phyloP scores from a whole-genome alignment of 2,797 vertebrate species.

The Cryptoprocta ferox region DNA sequence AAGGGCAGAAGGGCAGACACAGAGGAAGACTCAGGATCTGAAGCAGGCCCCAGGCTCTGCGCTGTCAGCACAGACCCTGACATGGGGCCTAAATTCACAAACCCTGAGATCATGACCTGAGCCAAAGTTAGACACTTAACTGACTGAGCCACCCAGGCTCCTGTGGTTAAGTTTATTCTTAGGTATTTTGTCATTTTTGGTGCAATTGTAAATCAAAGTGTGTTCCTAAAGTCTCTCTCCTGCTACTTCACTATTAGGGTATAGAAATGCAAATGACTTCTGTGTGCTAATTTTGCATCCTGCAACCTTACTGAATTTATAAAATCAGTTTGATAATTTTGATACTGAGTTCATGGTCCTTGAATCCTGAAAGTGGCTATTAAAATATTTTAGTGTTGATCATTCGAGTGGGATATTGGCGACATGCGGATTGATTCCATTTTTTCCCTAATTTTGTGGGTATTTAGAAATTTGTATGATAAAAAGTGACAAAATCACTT shows the following conservation, averaged over 20 bases:
- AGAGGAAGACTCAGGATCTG: too few relatives aligned
- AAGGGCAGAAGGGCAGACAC: too few relatives aligned
- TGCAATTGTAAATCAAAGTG: not conserved
- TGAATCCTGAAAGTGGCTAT: not conserved
- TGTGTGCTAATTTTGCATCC: not conserved
- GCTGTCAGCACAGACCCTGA: too few relatives aligned
- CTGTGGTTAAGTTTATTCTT: not conserved
- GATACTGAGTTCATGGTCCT: not conserved
- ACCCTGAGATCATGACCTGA: too few relatives aligned
- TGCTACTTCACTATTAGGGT: not conserved
- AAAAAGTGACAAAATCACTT: slow-evolving; percentile 32
- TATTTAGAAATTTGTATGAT: not conserved
- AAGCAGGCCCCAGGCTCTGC: too few relatives aligned
- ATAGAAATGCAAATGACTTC: not conserved
- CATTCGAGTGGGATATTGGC: not conserved
- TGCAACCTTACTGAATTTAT: not conserved
- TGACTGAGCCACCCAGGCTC: too few relatives aligned
- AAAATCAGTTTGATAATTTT: not conserved
- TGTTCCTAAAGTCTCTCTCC: not conserved
- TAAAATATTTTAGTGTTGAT: not conserved
- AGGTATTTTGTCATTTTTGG: not conserved
- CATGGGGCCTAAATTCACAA: too few relatives aligned
- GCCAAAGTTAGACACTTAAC: too few relatives aligned
- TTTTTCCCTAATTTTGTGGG: not conserved
- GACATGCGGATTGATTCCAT: not conserved